phyloP scores from a whole-genome alignment of 2,888 invertebrate genomes.

The Ochropleura leucogaster region DNA sequence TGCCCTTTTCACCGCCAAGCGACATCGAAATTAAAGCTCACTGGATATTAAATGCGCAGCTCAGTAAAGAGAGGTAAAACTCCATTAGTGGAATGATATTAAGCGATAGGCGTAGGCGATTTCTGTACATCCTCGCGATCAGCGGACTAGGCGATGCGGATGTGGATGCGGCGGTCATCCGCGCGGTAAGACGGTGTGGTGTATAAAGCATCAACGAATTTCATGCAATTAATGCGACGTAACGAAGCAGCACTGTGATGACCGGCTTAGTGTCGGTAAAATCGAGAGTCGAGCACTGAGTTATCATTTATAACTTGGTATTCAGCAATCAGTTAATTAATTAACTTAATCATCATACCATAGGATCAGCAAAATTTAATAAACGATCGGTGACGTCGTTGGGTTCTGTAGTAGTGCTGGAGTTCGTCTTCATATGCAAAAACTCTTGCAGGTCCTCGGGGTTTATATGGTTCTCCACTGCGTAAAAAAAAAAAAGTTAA shows the following conservation, averaged over 20 bases:
- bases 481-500: conserved; percentile 31
- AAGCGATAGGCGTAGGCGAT: too few species aligned
- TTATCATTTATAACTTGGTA: neutral
- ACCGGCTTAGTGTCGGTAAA: neutral
- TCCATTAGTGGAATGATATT: too few species aligned
- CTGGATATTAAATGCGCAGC: too few species aligned
- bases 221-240: too few species aligned
- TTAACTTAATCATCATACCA: conserved; percentile 60
- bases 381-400: conserved; percentile 34
- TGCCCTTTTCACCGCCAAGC: neutral
- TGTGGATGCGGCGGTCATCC: too few species aligned
- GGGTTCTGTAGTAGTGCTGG: conserved; percentile 50
- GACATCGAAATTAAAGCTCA: neutral
- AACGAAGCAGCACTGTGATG: too few species aligned
- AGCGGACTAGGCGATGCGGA: too few species aligned
- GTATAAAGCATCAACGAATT: too few species aligned
- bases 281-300: neutral
- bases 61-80: neutral
- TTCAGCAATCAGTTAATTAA: neutral
- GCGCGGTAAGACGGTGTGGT: too few species aligned
- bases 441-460: conserved; percentile 84
- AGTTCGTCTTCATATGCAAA: conserved; percentile 64
- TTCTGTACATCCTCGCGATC: too few species aligned
- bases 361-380: conserved; percentile 59
- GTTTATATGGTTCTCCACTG: conserved; percentile 87